Evolutionary conservation across 2,888 invertebrate genomes (phyloP).

Genomic region (Hypercompe scribonia): DNA sequence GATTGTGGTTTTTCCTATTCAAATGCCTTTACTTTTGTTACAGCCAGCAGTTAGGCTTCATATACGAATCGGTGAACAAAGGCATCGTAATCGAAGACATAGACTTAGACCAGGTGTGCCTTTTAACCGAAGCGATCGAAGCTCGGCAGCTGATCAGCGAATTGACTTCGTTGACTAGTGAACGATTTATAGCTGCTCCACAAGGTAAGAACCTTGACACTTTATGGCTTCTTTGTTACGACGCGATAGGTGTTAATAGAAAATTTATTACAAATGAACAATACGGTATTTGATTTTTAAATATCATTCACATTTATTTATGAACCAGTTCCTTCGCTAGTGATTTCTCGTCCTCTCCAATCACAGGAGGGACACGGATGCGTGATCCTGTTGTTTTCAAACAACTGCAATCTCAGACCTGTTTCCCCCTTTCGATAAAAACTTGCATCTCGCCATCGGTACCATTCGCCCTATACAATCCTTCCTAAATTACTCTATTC

Average conservation of each 20-base stretch:
- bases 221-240: neutral
- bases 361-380: neutral
- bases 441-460: no score
- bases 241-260: neutral
- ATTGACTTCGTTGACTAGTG: slow-evolving; percentile 60
- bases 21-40: slow-evolving; percentile 47
- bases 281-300: neutral
- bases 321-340: neutral
- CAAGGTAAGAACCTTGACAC: slow-evolving; percentile 66
- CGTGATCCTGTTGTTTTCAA: neutral
- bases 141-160: slow-evolving; percentile 62
- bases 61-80: slow-evolving; percentile 74
- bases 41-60: slow-evolving; percentile 77
- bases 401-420: neutral
- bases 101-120: slow-evolving; percentile 69
- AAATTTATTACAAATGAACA: neutral
- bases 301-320: neutral
- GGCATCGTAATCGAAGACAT: slow-evolving; percentile 75
- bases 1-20: neutral
- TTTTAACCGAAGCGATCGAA: slow-evolving; percentile 66
- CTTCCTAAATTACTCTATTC: neutral
- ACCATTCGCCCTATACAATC: no score
- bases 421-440: neutral
- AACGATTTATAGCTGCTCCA: slow-evolving; percentile 60
- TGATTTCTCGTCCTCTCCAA: neutral